Evolutionary conservation across 2,888 invertebrate genomes (phyloP), one percentile per base, ranked within the genome.

Genomic region (Pharmacophagus antenor): DNA sequence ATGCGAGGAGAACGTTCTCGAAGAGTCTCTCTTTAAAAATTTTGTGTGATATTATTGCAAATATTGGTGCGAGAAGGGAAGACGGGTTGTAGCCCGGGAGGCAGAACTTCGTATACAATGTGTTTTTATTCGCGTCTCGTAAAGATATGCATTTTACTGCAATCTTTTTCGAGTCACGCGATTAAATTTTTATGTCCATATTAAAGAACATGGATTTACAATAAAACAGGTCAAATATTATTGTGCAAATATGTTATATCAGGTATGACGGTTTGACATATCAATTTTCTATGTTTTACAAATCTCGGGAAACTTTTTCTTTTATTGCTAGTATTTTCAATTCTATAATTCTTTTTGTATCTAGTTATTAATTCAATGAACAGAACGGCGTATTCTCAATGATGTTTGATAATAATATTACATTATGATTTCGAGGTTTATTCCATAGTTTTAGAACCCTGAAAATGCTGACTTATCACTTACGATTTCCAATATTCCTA

Each of bases 121-220:
- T 75, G 70, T 70, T 72, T 70, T 70, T 77, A 77, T 79, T 77
- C 70, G 72, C 76, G 72, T 74, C 76, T 79, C 80, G 79, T 83
- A 83, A 83, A 85, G 82, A 84, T 82, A 82, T 83, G 81, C 75
- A 76, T 80, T 80, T 79, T 74, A 73, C 74, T 75, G 74, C 76
- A 79, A 74, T 77, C 70, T 72, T 70, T 65, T 65, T 69, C 70
- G 61, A 66, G 62, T 60, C 64, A 56, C 58, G 63, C 61, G 62
- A 59, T 64, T 56, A 46, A 25, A 42, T 47, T 53, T 49, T 49
- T 52, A 41, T 42, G 21, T 57, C 37, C 21, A 27, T 50, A 18
- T 50, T 54, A 37, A n/a, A 17, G 21, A 37, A 37, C n/a, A 37
- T 37, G n/a, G 4, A n/a, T n/a, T n/a, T 4, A n/a, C 15, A 37